Percentiles rank a stretch among this genome's conserved stretches.
phyloP scores from a whole-genome alignment of 2,888 invertebrate genomes.

The Rhorus exstirpatorius region DNA sequence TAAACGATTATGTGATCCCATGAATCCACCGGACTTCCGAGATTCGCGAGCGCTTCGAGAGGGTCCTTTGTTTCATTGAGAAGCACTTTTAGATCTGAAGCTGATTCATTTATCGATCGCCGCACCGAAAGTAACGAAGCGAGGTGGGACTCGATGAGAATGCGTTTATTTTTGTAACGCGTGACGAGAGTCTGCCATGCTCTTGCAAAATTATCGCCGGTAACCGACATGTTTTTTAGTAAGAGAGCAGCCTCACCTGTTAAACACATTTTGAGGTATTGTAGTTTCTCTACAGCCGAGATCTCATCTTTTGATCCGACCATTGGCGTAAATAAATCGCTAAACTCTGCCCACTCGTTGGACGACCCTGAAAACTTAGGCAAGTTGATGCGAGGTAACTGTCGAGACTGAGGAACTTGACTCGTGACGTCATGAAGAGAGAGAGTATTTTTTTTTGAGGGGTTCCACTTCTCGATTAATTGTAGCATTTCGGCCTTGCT shows the following conservation, averaged over 20 bases:
- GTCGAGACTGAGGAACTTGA: constrained; percentile 28
- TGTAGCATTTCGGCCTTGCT: constrained; percentile 13
- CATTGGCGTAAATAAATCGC: constrained; percentile 58
- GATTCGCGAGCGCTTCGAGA: constrained; percentile 25
- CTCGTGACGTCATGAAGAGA: not conserved
- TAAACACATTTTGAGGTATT: constrained; percentile 62
- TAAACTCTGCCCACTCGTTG: constrained; percentile 56
- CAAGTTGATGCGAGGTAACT: constrained; percentile 46
- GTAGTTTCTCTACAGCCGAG: constrained; percentile 60
- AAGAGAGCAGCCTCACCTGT: constrained; percentile 59
- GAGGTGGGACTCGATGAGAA: constrained; percentile 58
- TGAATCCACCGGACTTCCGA: not conserved
- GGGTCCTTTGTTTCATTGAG: constrained; percentile 43
- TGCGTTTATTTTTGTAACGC: constrained; percentile 66
- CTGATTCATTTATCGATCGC: constrained; percentile 8
- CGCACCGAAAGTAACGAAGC: constrained; percentile 42
- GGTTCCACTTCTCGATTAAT: constrained; percentile 10
- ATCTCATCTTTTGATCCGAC: constrained; percentile 32
- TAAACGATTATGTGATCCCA: constrained; percentile 37
- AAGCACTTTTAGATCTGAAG: constrained; percentile 37
- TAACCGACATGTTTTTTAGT: constrained; percentile 50
- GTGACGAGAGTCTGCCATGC: constrained; percentile 63
- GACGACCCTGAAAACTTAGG: constrained; percentile 46
- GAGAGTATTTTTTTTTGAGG: not conserved
- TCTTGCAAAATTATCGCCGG: constrained; percentile 53